Base-by-base conservation (phyloP, 1,140 invertebrate genomes). In the Cepaea nemoralis region DNA sequence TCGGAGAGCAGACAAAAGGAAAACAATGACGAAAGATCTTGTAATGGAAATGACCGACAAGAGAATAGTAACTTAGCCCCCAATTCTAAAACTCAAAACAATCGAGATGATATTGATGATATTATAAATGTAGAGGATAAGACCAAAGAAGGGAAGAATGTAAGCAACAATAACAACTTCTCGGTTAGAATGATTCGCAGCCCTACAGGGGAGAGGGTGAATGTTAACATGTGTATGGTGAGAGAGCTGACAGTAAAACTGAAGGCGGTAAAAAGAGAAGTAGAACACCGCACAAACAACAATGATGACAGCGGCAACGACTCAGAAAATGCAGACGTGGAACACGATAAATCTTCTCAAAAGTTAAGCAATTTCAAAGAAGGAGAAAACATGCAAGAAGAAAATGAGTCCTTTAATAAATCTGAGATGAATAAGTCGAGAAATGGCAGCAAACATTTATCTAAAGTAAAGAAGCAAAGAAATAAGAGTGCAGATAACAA, bases 241-340 rank as follows among this genome's bases (percentile, higher is more conserved):
- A 70, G 48, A 39, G 78, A 80, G 37, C 77, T 78, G 0, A 78
- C 77, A 1, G 55, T 50, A 0, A 80, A 80, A 69, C 77, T 78
- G 8, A 78, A 35, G 42, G 78, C 67, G 35, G 78, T 71, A 2
- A 35, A 80, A 31, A 80, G 73, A 16, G 35, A 79, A 45, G 39
- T 14, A 12, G 27, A 45, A 27, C n/a, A 33, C 33, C 31, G 40
- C 0, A 31, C 73, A 24, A 27, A 70, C 14, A 48, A 77, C 39
- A 37, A 39, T 6, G 42, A 77, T 45, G 48, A 75, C 24, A 55
- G 42, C 10, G 37, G 22, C 33, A 42, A 63, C 22, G 33, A 75
- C 27, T 31, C 0, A 22, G 37, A 37, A 14, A 33, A 67, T 33
- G 73, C 1, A 33, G 78, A 55, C 3, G 33, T 3, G 48, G 14